Base-by-base conservation (phyloP, 23 tunicate species). In the Diplosoma virens region DNA sequence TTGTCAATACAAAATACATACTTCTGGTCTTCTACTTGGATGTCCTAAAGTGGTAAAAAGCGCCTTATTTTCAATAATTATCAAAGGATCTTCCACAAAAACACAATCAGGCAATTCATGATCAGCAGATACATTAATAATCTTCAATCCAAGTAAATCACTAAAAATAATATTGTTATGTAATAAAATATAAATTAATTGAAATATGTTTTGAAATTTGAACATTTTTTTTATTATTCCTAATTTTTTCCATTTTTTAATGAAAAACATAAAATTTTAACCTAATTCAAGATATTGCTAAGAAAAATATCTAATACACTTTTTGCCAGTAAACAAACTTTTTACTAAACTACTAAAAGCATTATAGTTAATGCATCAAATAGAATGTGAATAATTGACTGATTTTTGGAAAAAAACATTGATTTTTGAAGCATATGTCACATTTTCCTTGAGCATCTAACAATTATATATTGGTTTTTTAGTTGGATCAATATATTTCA, bases 21-120 rank as follows among this genome's bases (percentile, higher is more conserved):
- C 96, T 79, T 93, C 98, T n/a, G 50, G 67, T 45, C 78, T 72
- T 48, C 98, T 64, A 72, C 58, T 77, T 28, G 77, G 75, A 72
- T 93, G 94, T 5, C 98, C 98, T 0, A 59, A 80, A 0, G 67
- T 77, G 5, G 98, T 82, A 1, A 93, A 32, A 37, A 93, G 54
- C 0, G 89, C 98, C 27, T 71, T 79, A 0, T 66, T 82, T 3
- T 83, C 98, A 63, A 86, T 65, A 11, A 72, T 86, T 2, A 93
- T 82, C 14, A 67, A 81, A 14, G 82, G 80, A 33, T 93, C 98
- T 72, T 93, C 98, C 31, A 87, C 93, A 56, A 93, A 93, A 0
- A 93, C 98, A 58, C 94, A 93, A 55, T 93, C 98, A 1, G 98
- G 94, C 17, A 86, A 52, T 7, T 18, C 70, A 18, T 87, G 90